Conservation (phyloP, 2,888 invertebrate species). For the Emmelina monodactyla region DNA sequence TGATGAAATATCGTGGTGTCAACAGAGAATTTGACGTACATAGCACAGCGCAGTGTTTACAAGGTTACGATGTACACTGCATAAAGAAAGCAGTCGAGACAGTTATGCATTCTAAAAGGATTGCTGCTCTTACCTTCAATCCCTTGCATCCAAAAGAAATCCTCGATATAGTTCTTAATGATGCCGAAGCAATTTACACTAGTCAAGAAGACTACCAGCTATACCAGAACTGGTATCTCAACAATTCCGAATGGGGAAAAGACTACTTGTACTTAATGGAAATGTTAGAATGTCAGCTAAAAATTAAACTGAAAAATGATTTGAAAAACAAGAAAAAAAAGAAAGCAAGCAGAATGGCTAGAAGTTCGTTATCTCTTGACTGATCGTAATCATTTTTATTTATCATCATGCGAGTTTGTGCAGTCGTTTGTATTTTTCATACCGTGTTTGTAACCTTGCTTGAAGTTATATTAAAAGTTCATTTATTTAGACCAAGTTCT, state of each 20-base stretch:
- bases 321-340: conserved; percentile 36
- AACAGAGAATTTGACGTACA: conserved; percentile 68
- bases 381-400: no score
- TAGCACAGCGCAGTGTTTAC: conserved; percentile 57
- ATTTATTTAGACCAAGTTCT: no score
- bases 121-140: conserved; percentile 55
- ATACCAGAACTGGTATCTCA: conserved; percentile 55
- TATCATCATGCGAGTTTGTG: no score
- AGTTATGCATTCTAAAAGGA: conserved; percentile 51
- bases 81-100: conserved; percentile 46
- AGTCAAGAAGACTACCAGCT: conserved; percentile 48
- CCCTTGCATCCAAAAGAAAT: conserved; percentile 63
- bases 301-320: conserved; percentile 38
- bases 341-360: no score
- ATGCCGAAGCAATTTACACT: conserved; percentile 30
- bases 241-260: conserved; percentile 36
- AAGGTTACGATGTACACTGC: conserved; percentile 59
- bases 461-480: no score
- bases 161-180: conserved; percentile 41
- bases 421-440: no score
- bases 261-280: conserved; percentile 33
- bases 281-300: conserved; percentile 37
- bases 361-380: no score
- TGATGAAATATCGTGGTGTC: conserved; percentile 68
- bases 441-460: no score